Evolutionary conservation across 2,888 invertebrate genomes (phyloP).

Genomic region (Cryptosula pallasiana): DNA sequence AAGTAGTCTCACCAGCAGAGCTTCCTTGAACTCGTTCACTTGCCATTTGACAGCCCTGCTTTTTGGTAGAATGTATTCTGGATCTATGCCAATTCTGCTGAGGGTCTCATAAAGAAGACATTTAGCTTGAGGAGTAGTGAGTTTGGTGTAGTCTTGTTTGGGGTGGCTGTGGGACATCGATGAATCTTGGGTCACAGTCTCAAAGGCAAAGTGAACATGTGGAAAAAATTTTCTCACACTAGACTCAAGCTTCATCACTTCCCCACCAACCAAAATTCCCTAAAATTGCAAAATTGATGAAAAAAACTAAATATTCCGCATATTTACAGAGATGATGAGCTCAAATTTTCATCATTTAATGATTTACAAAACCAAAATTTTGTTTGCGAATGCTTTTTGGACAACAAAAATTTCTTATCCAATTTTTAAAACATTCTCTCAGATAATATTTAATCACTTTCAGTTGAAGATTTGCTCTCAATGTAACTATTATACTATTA

Average conservation of each 20-base stretch:
- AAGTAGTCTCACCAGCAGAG: background rate
- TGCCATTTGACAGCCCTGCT: background rate
- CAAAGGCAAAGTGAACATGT: background rate
- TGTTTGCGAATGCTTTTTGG: too few species aligned
- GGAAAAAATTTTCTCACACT: background rate
- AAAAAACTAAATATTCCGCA: too few species aligned
- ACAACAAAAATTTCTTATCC: too few species aligned
- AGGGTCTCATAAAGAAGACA: background rate
- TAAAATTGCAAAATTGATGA: too few species aligned
- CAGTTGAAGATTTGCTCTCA: too few species aligned
- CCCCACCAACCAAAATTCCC: background rate
- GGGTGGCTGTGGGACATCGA: background rate
- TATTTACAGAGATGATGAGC: too few species aligned
- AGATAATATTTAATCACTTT: too few species aligned
- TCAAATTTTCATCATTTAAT: too few species aligned
- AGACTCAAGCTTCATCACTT: background rate
- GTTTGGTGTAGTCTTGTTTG: background rate
- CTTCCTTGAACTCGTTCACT: background rate
- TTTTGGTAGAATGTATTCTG: constrained; percentile 8
- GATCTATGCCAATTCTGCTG: background rate
- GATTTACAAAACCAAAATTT: too few species aligned
- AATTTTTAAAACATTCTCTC: too few species aligned
- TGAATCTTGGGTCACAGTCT: background rate
- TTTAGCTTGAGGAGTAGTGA: background rate
- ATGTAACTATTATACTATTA: too few species aligned